Conservation (phyloP, 2,888 invertebrate genomes). For the Apamea crenata region DNA sequence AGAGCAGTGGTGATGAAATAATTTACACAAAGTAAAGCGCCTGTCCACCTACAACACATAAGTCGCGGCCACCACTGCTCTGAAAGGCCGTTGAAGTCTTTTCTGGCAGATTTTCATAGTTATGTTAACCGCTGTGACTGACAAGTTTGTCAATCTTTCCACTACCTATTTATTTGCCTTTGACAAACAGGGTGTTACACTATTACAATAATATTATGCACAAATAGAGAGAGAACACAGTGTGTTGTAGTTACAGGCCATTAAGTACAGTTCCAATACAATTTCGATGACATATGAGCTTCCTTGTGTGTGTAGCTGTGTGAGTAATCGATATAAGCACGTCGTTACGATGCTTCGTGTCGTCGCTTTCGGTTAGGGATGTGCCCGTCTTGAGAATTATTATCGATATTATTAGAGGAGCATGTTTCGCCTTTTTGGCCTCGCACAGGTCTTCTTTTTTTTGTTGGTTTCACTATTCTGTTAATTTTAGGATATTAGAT, state of each 20-base stretch:
- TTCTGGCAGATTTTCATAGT: no score
- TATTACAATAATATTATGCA: background rate
- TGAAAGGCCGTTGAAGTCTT: background rate
- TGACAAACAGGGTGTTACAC: background rate
- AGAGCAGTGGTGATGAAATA: no score
- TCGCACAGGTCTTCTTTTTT: no score
- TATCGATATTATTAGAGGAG: constrained; percentile 9
- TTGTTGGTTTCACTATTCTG: no score
- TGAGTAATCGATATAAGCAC: constrained; percentile 43
- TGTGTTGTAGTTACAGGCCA: background rate
- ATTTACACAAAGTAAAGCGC: no score
- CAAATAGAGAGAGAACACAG: background rate
- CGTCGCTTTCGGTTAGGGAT: constrained; percentile 18
- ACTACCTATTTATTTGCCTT: background rate
- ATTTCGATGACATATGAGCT: constrained; percentile 43
- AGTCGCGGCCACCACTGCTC: background rate
- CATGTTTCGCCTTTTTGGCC: background rate
- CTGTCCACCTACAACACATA: no score
- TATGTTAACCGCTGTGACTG: background rate
- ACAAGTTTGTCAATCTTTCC: background rate
- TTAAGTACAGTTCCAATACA: constrained; percentile 28
- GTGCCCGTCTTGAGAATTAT: constrained; percentile 21
- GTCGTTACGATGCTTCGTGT: constrained; percentile 23
- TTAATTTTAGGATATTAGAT: no score
- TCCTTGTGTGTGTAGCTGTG: constrained; percentile 34